Conservation (phyloP, 2,888 invertebrate species). For the Asteroscopus sphinx region DNA sequence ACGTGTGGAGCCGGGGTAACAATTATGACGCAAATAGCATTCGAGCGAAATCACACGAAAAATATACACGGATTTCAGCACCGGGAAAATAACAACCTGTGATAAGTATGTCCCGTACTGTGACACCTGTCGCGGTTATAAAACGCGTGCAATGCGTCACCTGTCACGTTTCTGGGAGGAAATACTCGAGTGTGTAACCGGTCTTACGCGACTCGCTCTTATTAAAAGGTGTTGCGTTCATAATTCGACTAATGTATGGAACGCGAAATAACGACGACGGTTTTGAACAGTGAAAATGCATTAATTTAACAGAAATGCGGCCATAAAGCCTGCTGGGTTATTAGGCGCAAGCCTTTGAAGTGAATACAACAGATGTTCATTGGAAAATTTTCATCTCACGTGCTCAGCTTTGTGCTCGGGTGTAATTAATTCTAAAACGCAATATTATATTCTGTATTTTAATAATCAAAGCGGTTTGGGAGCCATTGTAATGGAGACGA, state of each 20-base stretch:
- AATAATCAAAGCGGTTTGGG: constrained; percentile 33
- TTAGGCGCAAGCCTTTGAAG: constrained; percentile 61
- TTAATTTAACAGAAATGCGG: constrained; percentile 68
- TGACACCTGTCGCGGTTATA: constrained; percentile 33
- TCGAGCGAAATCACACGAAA: constrained; percentile 23
- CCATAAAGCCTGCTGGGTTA: constrained; percentile 62
- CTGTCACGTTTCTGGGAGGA: constrained; percentile 9
- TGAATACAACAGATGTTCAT: constrained; percentile 66
- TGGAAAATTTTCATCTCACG: constrained; percentile 59
- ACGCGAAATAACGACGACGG: constrained; percentile 59
- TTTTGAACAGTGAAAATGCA: constrained; percentile 69
- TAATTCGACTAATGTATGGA: constrained; percentile 66
- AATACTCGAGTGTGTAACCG: constrained; percentile 22
- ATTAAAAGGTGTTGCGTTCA: constrained; percentile 61
- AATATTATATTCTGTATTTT: constrained; percentile 35
- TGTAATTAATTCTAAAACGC: constrained; percentile 53
- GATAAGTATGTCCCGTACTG: constrained; percentile 26
- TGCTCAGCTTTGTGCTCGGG: constrained; percentile 36
- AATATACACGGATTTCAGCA: constrained; percentile 31
- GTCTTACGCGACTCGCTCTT: constrained; percentile 41
- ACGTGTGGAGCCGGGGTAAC: too few relatives aligned
- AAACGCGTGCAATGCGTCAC: constrained; percentile 15
- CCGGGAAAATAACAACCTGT: constrained; percentile 23
- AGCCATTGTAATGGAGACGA: constrained; percentile 12
- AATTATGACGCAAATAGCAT: constrained; percentile 31